Base-by-base conservation (phyloP, 2,888 invertebrate species). In the Iselma pallidipennis region DNA sequence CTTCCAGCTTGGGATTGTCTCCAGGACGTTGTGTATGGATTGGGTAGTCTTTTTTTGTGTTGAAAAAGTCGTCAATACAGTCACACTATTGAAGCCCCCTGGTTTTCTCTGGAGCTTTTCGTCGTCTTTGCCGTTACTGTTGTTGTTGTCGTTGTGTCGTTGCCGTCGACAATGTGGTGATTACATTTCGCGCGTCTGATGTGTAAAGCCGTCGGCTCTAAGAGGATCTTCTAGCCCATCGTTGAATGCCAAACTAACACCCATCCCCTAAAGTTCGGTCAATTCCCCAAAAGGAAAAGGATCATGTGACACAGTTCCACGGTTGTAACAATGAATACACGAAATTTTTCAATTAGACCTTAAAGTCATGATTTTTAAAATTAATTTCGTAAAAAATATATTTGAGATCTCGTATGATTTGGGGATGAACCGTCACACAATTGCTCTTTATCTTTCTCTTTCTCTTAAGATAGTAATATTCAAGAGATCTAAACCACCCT, bases 181-280 rank as follows among this genome's bases (percentile, higher is more conserved):
- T 77, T 77, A 77, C 74, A 71, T 74, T 75, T 72, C 69, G 67
- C 69, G 74, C 71, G 74, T 71, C 72, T 75, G 76, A 77, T 75
- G 76, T 74, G 76, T 67, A 75, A 76, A 77, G 76, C 76, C 71
- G 50, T 37, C 23, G 66, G 76, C 70, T 76, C 72, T 73, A 66
- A 70, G 69, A 73, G 75, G 75, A 77, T 77, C 74, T 74, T 63
- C 69, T 61, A 61, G 69, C 62, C 59, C 67, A 65, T 64, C 73
- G 69, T 10, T 72, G 74, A 74, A 75, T 73, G 70, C 71, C 67
- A 66, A 68, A 65, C 67, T 63, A 71, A 69, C 65, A 71, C 69
- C 68, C 67, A 61, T 42, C 21, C 2, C 19, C 21, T 3, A 16
- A 55, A 63, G 63, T 61, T 71, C 67, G 70, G 71, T 69, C 74